A percentile compares a stretch with the other conserved stretches of the same genome.
These are phyloP conservation scores for Drosophila hamatofila DNA, from an alignment of 2,888 invertebrate genomes.

Conservation along the genomic window DNA sequence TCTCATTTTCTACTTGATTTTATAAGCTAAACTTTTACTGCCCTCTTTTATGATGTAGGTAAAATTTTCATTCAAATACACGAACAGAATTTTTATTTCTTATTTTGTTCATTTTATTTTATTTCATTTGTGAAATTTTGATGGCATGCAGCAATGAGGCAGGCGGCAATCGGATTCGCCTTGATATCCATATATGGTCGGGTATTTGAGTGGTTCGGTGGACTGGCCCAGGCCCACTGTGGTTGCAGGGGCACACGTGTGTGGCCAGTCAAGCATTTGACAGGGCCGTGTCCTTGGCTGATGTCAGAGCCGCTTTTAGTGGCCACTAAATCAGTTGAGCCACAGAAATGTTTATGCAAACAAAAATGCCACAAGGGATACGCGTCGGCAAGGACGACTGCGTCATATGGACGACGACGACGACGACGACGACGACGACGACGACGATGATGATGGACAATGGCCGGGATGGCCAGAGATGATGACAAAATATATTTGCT, in stretches of 20 bases:
- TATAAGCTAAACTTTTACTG: neutral
- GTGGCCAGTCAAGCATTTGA: slow-evolving; percentile 53
- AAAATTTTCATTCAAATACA: neutral
- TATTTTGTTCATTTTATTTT: neutral
- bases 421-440: too few relatives aligned
- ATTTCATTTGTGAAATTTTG: neutral
- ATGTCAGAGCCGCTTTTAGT: slow-evolving; percentile 74
- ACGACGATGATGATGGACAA: slow-evolving; percentile 22
- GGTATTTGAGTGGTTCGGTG: neutral
- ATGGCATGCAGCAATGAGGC: neutral
- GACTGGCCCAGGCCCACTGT: slow-evolving; percentile 18
- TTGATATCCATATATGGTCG: neutral
- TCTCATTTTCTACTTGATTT: too few relatives aligned
- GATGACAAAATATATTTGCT: slow-evolving; percentile 47
- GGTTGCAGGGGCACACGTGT: slow-evolving; percentile 40
- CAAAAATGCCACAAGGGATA: slow-evolving; percentile 34
- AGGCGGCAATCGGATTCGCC: slow-evolving; percentile 1
- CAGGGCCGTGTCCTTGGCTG: slow-evolving; percentile 60
- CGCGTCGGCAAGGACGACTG: slow-evolving; percentile 13
- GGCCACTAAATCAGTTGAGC: slow-evolving; percentile 64
- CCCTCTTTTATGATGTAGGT: neutral
- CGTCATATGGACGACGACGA: slow-evolving; percentile 22
- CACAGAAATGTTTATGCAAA: slow-evolving; percentile 54
- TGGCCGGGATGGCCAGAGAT: slow-evolving; percentile 6
- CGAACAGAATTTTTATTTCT: neutral